phyloP scores from a whole-genome alignment of 2,797 vertebrate species.

The Sebastes diploproa region DNA sequence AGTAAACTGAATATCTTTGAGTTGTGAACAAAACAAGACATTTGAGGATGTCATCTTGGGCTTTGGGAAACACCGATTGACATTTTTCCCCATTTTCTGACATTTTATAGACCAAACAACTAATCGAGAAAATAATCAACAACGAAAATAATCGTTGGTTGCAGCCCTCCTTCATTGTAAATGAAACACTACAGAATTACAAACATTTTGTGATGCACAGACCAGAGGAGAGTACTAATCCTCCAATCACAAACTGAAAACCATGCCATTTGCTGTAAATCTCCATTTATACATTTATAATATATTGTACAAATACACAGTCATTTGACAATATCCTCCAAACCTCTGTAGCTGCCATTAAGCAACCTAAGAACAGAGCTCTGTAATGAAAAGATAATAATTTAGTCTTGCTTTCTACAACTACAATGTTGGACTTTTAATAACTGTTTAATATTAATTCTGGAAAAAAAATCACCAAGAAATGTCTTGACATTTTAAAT shows the following conservation, averaged over 20 bases:
- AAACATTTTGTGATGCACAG: background rate
- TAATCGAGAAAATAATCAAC: too few species aligned
- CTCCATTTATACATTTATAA: background rate
- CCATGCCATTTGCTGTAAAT: background rate
- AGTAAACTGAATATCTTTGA: too few species aligned
- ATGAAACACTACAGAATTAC: background rate
- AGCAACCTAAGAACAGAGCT: background rate
- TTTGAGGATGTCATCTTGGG: too few species aligned
- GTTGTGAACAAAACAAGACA: too few species aligned
- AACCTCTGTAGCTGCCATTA: background rate
- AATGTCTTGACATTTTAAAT: background rate
- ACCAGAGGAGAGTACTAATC: background rate
- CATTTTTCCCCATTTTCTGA: too few species aligned
- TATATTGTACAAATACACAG: background rate
- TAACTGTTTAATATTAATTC: background rate
- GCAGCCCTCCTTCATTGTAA: background rate
- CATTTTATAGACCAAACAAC: too few species aligned
- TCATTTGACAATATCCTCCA: background rate
- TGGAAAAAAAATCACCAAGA: background rate
- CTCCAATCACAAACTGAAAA: background rate
- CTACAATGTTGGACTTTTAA: background rate
- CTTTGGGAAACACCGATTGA: too few species aligned
- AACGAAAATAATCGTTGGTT: too few species aligned
- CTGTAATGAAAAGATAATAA: background rate
- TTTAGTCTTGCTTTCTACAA: background rate